Conservation (phyloP, 2,797 vertebrate species). For the Macropodus opercularis region DNA sequence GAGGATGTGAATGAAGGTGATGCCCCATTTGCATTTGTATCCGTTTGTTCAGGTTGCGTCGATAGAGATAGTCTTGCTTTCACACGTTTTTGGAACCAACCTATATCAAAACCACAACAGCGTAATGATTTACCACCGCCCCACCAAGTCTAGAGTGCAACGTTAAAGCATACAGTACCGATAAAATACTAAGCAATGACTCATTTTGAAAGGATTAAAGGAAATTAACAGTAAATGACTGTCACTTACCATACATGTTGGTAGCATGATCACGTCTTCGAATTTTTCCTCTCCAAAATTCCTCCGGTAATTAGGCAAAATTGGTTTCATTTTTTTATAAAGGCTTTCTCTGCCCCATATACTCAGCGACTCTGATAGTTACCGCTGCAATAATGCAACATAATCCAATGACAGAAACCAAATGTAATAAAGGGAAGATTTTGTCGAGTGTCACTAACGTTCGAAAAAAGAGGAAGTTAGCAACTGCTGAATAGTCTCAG, state of each 20-base stretch:
- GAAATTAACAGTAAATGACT: too few relatives aligned
- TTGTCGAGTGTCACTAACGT: background rate
- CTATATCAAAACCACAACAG: conserved; percentile 40
- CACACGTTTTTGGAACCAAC: conserved; percentile 67
- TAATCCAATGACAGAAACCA: background rate
- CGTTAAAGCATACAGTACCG: too few relatives aligned
- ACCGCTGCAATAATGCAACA: background rate
- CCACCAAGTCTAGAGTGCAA: too few relatives aligned
- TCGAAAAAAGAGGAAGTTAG: conserved; percentile 53
- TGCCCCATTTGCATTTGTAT: background rate
- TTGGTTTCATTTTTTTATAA: background rate
- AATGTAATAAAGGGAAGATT: background rate
- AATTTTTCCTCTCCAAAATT: background rate
- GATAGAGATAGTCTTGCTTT: conserved; percentile 33
- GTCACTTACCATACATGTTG: conserved; percentile 68
- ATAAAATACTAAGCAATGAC: background rate
- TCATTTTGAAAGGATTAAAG: background rate
- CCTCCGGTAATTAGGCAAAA: background rate
- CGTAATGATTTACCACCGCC: too few relatives aligned
- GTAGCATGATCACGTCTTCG: conserved; percentile 34
- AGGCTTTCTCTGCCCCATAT: background rate
- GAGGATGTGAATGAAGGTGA: background rate
- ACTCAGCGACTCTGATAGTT: background rate
- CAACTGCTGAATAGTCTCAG: background rate
- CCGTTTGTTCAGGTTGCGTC: conserved; percentile 21